A percentile compares a stretch with the other conserved stretches of the same genome.
These are phyloP conservation scores for Mola mola DNA, from an alignment of 2,113 vertebrate genomes.

Conservation along the genomic window DNA sequence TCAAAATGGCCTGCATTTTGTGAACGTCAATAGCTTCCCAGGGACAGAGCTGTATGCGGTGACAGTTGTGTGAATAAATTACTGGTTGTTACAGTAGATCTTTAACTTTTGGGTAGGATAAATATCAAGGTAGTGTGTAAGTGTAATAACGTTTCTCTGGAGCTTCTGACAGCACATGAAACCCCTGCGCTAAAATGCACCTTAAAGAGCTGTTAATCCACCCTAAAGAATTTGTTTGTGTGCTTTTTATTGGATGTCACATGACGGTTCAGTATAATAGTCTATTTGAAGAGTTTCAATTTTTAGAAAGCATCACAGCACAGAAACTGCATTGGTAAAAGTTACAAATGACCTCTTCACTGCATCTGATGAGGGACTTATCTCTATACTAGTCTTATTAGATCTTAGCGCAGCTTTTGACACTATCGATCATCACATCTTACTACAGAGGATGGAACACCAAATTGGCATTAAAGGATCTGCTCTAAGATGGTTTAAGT, in stretches of 20 bases:
- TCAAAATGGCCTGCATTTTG: constrained; percentile 56
- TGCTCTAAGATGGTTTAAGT: too few relatives aligned
- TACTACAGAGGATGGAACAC: too few relatives aligned
- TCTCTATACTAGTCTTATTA: too few relatives aligned
- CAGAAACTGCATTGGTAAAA: too few relatives aligned
- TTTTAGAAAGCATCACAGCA: too few relatives aligned
- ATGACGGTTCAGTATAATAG: too few relatives aligned
- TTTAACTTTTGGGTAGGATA: constrained; percentile 31
- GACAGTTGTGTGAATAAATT: constrained; percentile 52
- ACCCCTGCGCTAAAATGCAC: constrained; percentile 8
- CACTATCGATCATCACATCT: too few relatives aligned
- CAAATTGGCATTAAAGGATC: too few relatives aligned
- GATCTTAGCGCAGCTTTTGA: too few relatives aligned
- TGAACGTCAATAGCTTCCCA: constrained; percentile 31
- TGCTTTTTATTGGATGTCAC: constrained; percentile 21
- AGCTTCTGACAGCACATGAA: constrained; percentile 20
- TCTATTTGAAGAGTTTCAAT: too few relatives aligned
- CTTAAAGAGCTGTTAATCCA: constrained; percentile 9
- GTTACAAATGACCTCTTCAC: too few relatives aligned
- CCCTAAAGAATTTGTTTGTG: constrained; percentile 16
- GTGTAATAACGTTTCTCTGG: constrained; percentile 27
- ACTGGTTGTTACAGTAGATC: constrained; percentile 27
- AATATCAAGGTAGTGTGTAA: constrained; percentile 26
- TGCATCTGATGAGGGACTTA: too few relatives aligned
- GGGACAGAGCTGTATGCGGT: constrained; percentile 43